phyloP scores from a whole-genome alignment of 1,140 invertebrate genomes.

The Trachymyrmex cornetzi region DNA sequence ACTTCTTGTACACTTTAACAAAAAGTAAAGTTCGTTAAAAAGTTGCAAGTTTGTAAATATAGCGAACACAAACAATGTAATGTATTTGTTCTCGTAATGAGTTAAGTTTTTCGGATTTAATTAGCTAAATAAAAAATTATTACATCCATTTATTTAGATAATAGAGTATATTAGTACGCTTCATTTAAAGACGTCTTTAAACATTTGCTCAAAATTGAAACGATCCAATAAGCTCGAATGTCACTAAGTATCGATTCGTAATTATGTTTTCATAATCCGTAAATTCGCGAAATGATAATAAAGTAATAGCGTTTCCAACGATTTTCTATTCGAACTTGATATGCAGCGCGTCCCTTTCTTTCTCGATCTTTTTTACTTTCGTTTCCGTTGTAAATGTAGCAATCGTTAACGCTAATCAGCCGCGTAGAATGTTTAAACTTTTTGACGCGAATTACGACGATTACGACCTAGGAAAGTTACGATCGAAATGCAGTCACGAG shows the following conservation, averaged over 20 bases:
- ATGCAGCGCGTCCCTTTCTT: no score
- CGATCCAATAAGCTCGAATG: neutral
- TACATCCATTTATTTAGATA: neutral
- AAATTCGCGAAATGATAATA: neutral
- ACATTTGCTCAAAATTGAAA: neutral
- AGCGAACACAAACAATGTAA: neutral
- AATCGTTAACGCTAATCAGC: conserved; percentile 55
- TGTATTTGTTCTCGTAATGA: neutral
- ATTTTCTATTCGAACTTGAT: neutral
- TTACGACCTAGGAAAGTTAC: conserved; percentile 49
- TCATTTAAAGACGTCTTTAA: neutral
- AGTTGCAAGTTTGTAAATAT: neutral
- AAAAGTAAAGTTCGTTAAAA: neutral
- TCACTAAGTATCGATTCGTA: neutral
- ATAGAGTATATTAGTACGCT: neutral
- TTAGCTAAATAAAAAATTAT: neutral
- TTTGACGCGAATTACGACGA: conserved; percentile 28
- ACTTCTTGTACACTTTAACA: neutral
- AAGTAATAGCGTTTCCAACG: neutral
- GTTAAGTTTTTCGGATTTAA: neutral
- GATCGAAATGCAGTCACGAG: conserved; percentile 54
- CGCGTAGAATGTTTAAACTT: conserved; percentile 45
- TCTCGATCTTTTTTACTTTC: neutral
- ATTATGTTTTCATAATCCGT: neutral
- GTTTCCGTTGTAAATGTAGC: neutral